Conservation (phyloP, 1,140 invertebrate species). For the Nasonia longicornis region DNA sequence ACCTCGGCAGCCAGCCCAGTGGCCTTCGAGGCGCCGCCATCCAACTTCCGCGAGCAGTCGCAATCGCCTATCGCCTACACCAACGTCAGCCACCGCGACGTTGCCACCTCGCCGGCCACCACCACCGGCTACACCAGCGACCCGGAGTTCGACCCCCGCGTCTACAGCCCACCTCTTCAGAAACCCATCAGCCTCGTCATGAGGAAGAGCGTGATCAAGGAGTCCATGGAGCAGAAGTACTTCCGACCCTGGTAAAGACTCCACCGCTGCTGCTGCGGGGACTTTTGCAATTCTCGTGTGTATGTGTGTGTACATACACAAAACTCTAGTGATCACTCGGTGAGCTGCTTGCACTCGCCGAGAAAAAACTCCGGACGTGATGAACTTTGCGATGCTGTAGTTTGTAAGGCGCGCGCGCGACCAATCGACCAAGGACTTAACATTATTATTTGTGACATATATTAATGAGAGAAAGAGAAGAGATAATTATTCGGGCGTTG, state of each 20-base stretch:
- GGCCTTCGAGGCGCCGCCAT: slow-evolving; percentile 63
- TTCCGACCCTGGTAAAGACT: slow-evolving; percentile 79
- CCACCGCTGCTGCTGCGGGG: background rate
- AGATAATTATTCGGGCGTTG: slow-evolving; percentile 43
- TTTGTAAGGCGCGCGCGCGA: background rate
- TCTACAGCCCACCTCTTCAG: slow-evolving; percentile 70
- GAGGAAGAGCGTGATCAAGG: slow-evolving; percentile 71
- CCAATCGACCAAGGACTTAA: background rate
- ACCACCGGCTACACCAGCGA: slow-evolving; percentile 65
- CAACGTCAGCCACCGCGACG: slow-evolving; percentile 64
- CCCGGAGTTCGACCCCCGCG: slow-evolving; percentile 63
- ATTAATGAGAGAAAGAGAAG: slow-evolving; percentile 17
- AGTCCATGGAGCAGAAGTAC: slow-evolving; percentile 68
- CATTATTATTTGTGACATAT: slow-evolving; percentile 32
- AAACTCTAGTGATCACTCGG: slow-evolving; percentile 34
- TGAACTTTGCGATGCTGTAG: slow-evolving; percentile 24
- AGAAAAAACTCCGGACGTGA: slow-evolving; percentile 12
- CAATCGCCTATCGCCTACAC: slow-evolving; percentile 63
- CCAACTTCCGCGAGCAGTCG: slow-evolving; percentile 63
- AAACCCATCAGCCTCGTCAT: slow-evolving; percentile 80
- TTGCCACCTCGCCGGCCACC: slow-evolving; percentile 65
- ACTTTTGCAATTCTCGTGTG: background rate
- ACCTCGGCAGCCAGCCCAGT: slow-evolving; percentile 64
- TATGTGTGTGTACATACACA: background rate
- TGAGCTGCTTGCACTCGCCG: background rate